Conservation (phyloP, 2,888 invertebrate species). For the Diploptera punctata region DNA sequence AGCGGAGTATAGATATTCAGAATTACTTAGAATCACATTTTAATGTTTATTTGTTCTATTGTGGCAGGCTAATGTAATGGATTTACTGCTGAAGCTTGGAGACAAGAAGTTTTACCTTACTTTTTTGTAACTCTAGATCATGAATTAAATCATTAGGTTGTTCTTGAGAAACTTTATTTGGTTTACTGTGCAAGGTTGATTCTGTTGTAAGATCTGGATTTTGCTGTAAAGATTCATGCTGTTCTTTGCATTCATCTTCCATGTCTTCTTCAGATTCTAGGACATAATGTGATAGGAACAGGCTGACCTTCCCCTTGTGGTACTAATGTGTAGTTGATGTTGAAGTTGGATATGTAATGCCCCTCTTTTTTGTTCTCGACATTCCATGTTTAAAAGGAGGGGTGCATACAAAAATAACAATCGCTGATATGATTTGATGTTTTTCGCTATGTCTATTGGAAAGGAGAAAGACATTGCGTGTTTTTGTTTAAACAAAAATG, state of each 20-base stretch:
- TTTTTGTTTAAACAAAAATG: background rate
- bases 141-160: background rate
- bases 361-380: background rate
- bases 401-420: background rate
- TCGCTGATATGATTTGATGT: background rate
- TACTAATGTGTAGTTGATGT: background rate
- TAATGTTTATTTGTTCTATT: no score
- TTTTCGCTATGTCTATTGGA: background rate
- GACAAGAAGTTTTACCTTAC: background rate
- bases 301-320: background rate
- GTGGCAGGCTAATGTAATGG: no score
- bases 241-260: background rate
- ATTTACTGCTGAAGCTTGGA: no score
- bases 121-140: background rate
- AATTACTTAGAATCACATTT: no score
- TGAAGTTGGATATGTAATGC: background rate
- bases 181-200: background rate
- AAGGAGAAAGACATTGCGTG: background rate
- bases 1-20: no score
- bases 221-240: background rate
- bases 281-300: background rate
- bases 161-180: background rate
- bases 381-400: conserved; percentile 1
- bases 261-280: background rate
- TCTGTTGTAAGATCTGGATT: background rate